Conservation (phyloP, 2,797 vertebrate genomes). For the Lagodon rhomboides region DNA sequence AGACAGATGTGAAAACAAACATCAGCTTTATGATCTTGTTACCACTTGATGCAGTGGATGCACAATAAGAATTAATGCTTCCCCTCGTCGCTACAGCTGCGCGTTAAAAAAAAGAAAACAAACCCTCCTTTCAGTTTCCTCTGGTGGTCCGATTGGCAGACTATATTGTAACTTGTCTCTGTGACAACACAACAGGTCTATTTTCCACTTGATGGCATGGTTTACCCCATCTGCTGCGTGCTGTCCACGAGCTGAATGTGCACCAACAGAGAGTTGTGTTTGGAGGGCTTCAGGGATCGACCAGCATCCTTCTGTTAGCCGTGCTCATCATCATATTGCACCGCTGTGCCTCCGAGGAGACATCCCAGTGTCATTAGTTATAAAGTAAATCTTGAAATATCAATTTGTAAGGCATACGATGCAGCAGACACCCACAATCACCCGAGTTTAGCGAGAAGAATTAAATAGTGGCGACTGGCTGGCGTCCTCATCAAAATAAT, state of each 20-base stretch:
- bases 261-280: conserved; percentile 72
- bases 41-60: conserved; percentile 41
- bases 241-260: conserved; percentile 74
- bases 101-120: conserved; percentile 16
- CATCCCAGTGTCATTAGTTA: conserved; percentile 52
- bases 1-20: conserved; percentile 22
- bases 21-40: conserved; percentile 31
- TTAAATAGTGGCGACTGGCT: not conserved
- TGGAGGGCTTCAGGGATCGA: conserved; percentile 72
- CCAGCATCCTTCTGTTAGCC: conserved; percentile 68
- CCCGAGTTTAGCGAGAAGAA: not conserved
- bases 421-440: not conserved
- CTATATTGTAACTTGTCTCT: conserved; percentile 68
- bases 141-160: conserved; percentile 69
- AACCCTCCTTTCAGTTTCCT: conserved; percentile 54
- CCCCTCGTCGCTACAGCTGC: conserved; percentile 36
- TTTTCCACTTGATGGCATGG: conserved; percentile 86
- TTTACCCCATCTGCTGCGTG: conserved; percentile 81
- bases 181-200: conserved; percentile 85
- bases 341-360: conserved; percentile 51
- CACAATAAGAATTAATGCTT: conserved; percentile 45
- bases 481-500: not conserved
- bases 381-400: conserved; percentile 59
- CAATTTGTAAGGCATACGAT: conserved; percentile 31
- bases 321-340: conserved; percentile 65